Evolutionary conservation across 2,888 invertebrate genomes (phyloP).

Genomic region (Euproctis similis): DNA sequence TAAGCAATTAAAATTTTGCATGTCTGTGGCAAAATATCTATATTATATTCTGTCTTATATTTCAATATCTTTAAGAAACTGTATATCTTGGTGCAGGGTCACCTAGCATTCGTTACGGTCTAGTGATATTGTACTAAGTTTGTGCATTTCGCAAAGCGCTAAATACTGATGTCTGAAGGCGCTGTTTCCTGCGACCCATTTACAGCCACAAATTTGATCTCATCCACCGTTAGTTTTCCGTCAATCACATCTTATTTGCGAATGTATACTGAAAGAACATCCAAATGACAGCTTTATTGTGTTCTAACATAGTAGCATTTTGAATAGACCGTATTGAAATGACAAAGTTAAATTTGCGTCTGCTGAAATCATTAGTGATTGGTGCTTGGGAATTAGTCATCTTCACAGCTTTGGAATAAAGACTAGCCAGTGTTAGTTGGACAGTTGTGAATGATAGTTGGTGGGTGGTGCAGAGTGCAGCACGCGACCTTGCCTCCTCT

Average conservation of each 20-base stretch:
- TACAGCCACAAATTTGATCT: slow-evolving; percentile 29
- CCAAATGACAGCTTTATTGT: slow-evolving; percentile 35
- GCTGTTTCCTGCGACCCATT: slow-evolving; percentile 39
- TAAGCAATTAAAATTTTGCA: slow-evolving; percentile 11
- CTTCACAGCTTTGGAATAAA: slow-evolving; percentile 36
- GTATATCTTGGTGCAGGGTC: slow-evolving; percentile 46
- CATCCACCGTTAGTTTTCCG: slow-evolving; percentile 46
- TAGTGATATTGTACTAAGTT: slow-evolving; percentile 26
- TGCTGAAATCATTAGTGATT: slow-evolving; percentile 22
- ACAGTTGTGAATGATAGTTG: slow-evolving; percentile 25
- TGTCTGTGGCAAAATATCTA: slow-evolving; percentile 10
- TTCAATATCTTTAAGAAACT: slow-evolving; percentile 37
- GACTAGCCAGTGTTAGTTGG: slow-evolving; percentile 20
- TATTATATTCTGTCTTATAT: slow-evolving; percentile 9
- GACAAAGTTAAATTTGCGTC: slow-evolving; percentile 30
- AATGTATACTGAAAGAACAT: slow-evolving; percentile 21
- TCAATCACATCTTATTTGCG: slow-evolving; percentile 46
- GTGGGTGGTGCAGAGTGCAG: slow-evolving; percentile 41
- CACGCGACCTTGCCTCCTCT: slow-evolving; percentile 55
- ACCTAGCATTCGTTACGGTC: slow-evolving; percentile 47
- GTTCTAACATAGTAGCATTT: slow-evolving; percentile 27
- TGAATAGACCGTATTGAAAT: slow-evolving; percentile 17
- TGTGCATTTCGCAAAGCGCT: slow-evolving; percentile 23
- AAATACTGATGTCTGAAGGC: slow-evolving; percentile 22
- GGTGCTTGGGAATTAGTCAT: slow-evolving; percentile 22